These are phyloP conservation scores for Hyperoplus lanceolatus DNA, from an alignment of 2,797 vertebrate species.

Conservation along the genomic window DNA sequence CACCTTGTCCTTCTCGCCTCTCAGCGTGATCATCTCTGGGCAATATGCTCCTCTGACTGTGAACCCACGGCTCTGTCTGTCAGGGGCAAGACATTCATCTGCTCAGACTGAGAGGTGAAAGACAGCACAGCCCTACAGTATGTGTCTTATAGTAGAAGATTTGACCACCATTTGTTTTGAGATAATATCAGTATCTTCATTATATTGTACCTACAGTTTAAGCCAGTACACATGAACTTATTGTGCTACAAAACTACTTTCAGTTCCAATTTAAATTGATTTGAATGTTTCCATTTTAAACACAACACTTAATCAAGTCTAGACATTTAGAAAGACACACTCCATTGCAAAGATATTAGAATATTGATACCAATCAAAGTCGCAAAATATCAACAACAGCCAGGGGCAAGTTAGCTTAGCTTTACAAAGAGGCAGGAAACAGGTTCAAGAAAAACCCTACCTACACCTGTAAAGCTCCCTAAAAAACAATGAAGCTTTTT, in stretches of 20 bases:
- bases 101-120: slow-evolving; percentile 9
- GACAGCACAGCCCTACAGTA: neutral
- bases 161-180: neutral
- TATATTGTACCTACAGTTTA: neutral
- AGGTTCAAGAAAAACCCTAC: too few species aligned
- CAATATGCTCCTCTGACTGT: slow-evolving; percentile 32
- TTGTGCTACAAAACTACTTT: neutral
- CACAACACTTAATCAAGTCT: neutral
- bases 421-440: neutral
- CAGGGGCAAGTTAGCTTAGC: neutral
- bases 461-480: neutral
- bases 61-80: slow-evolving; percentile 26
- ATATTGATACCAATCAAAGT: neutral
- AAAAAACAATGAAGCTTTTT: neutral
- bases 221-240: neutral
- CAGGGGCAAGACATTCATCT: slow-evolving; percentile 23
- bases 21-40: slow-evolving; percentile 12
- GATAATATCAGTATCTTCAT: neutral
- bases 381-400: neutral
- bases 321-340: neutral
- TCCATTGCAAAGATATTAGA: neutral
- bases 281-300: neutral
- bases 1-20: neutral
- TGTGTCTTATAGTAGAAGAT: neutral
- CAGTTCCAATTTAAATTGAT: neutral